Evolutionary conservation across 2,797 vertebrate genomes (phyloP).

Genomic region (Myiothlypis chrysogaster): DNA sequence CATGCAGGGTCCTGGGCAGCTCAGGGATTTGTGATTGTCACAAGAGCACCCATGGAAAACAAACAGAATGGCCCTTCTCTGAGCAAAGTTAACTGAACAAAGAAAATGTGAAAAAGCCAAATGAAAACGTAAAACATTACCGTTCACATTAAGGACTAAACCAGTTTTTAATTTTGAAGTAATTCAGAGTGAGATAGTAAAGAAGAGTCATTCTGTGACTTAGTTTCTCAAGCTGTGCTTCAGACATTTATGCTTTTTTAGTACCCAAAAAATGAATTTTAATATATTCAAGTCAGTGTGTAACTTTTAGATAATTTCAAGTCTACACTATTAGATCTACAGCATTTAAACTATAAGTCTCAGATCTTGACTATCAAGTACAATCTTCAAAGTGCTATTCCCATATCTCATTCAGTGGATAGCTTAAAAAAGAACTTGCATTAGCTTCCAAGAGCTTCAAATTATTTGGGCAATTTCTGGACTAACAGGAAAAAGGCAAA

Average conservation of each 20-base stretch:
- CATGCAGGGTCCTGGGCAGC: rapidly evolving
- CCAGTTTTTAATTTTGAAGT: background rate
- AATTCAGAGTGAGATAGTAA: background rate
- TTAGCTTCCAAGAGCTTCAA: slow-evolving; percentile 2
- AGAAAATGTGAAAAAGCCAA: background rate
- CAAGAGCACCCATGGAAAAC: background rate
- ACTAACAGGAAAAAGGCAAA: background rate
- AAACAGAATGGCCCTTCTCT: background rate
- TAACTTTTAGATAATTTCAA: background rate
- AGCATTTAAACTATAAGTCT: background rate
- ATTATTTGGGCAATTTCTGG: slow-evolving; percentile 7
- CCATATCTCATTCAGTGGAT: background rate
- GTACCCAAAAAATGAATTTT: background rate
- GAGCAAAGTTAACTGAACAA: background rate
- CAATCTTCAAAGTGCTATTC: slow-evolving; percentile 10
- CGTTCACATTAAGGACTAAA: background rate
- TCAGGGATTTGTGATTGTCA: background rate
- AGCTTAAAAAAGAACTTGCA: background rate
- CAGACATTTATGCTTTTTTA: background rate
- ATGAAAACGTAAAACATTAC: background rate
- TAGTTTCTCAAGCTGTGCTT: background rate
- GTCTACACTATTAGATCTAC: background rate
- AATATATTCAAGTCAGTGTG: background rate
- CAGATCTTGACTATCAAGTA: background rate
- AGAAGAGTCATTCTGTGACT: background rate